Conservation (phyloP, 2,113 vertebrate species). For the Piprites chloris region DNA sequence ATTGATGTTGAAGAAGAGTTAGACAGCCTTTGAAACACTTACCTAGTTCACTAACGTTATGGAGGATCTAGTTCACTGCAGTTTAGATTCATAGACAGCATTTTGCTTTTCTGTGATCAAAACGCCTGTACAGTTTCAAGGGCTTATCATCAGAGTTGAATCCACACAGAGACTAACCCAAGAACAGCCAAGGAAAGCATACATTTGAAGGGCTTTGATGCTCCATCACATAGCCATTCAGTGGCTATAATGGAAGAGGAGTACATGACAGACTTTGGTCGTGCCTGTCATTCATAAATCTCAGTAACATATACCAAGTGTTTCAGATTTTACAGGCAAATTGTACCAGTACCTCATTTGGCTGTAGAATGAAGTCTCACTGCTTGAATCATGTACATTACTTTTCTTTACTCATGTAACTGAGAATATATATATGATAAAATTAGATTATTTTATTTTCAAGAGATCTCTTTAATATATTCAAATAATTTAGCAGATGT, state of each 20-base stretch:
- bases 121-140: slow-evolving; percentile 14
- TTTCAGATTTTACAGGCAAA: slow-evolving; percentile 10
- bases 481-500: background rate
- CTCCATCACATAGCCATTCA: slow-evolving; percentile 19
- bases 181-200: slow-evolving; percentile 48
- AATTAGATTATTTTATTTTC: background rate
- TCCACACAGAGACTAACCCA: slow-evolving; percentile 28
- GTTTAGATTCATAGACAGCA: slow-evolving; percentile 14
- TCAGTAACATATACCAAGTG: background rate
- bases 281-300: slow-evolving; percentile 25
- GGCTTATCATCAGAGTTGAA: slow-evolving; percentile 8
- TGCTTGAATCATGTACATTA: background rate
- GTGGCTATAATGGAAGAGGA: slow-evolving; percentile 33
- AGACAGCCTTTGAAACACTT: slow-evolving; percentile 56
- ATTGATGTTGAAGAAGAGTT: slow-evolving; percentile 33
- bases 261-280: slow-evolving; percentile 30
- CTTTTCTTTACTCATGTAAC: background rate
- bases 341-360: background rate
- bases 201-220: slow-evolving; percentile 56
- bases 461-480: background rate
- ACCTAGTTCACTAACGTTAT: background rate
- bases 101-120: slow-evolving; percentile 61
- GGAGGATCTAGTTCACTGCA: slow-evolving; percentile 18
- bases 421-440: background rate
- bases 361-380: background rate